Percentiles rank a stretch among this genome's conserved stretches.
phyloP scores from a whole-genome alignment of 2,113 vertebrate genomes.

The Hippocampus comes region DNA sequence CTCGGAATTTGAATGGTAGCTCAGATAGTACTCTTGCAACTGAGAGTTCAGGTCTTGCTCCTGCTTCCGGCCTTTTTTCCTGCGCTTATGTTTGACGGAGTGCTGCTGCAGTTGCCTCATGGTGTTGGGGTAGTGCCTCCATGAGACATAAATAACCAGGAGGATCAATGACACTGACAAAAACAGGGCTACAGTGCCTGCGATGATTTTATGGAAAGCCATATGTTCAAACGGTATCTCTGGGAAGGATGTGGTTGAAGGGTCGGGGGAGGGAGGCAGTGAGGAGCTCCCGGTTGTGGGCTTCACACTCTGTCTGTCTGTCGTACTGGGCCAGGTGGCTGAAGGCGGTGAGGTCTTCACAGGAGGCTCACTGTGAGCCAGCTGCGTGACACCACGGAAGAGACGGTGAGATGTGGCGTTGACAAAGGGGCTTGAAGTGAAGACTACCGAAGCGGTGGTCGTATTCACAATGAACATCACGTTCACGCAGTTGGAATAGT shows the following conservation, averaged over 20 bases:
- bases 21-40: conserved; percentile 97
- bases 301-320: conserved; percentile 43
- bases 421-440: conserved; percentile 42
- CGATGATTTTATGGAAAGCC: conserved; percentile 95
- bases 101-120: conserved; percentile 94
- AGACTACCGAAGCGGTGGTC: conserved; percentile 26
- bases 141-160: conserved; percentile 94
- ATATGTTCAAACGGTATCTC: conserved; percentile 90
- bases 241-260: conserved; percentile 64
- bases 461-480: conserved; percentile 28
- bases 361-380: conserved; percentile 65
- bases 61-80: conserved; percentile 88
- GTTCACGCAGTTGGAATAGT: conserved; percentile 80
- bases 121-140: conserved; percentile 93
- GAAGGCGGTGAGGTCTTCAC: conserved; percentile 69
- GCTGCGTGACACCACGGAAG: conserved; percentile 54
- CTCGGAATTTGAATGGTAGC: conserved; percentile 94
- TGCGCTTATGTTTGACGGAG: conserved; percentile 87
- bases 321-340: conserved; percentile 64
- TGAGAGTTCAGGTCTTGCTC: conserved; percentile 92
- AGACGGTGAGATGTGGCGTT: conserved; percentile 66
- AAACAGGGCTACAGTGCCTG: conserved; percentile 92
- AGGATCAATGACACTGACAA: conserved; percentile 92
- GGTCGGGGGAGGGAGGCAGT: conserved; percentile 32
- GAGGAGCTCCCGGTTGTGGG: conserved; percentile 28